These are phyloP conservation scores for Echiichthys vipera DNA, from an alignment of 2,797 vertebrate genomes.

Conservation along the genomic window DNA sequence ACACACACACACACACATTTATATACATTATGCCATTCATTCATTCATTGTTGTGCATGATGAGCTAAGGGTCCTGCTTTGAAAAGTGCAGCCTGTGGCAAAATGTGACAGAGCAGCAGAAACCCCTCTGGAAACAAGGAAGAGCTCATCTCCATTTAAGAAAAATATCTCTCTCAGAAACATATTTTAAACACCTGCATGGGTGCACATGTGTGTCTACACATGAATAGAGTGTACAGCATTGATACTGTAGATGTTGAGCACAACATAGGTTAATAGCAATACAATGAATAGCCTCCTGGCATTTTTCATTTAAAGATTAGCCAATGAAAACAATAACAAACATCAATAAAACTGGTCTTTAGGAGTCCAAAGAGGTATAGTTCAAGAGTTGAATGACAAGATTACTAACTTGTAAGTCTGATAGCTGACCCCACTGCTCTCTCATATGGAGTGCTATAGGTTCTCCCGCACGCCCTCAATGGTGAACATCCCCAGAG, in stretches of 20 bases:
- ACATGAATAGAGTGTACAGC: background rate
- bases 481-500: no score
- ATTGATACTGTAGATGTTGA: background rate
- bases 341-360: background rate
- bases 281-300: background rate
- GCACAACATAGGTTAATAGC: background rate
- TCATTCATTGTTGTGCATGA: slow-evolving; percentile 37
- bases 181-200: slow-evolving; percentile 24
- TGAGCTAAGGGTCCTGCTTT: slow-evolving; percentile 6
- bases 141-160: slow-evolving; percentile 13
- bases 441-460: no score
- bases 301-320: background rate
- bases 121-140: slow-evolving; percentile 15
- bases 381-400: background rate
- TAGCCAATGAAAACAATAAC: background rate
- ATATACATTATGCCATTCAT: slow-evolving; percentile 61
- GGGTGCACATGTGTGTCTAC: slow-evolving; percentile 6
- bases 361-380: background rate
- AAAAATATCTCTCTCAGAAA: slow-evolving; percentile 2
- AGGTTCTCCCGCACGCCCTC: no score
- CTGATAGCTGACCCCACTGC: no score
- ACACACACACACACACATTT: no score
- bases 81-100: slow-evolving; percentile 42
- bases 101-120: slow-evolving; percentile 43
- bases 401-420: background rate